Evolutionary conservation across 2,113 vertebrate species (phyloP).

Genomic region (Capreolus pygargus): DNA sequence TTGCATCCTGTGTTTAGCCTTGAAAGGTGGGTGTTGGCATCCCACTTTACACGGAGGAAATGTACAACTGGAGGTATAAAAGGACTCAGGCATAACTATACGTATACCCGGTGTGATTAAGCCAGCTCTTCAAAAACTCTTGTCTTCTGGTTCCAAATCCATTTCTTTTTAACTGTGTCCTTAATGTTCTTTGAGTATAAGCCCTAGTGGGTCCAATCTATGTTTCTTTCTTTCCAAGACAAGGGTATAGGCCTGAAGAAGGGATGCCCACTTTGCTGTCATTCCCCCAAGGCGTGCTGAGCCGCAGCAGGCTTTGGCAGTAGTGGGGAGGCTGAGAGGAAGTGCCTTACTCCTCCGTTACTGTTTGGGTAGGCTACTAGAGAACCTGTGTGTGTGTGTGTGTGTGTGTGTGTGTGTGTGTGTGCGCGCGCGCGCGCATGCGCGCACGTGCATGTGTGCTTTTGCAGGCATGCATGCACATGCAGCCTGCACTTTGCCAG

Average conservation of each 20-base stretch:
- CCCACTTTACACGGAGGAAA: background rate
- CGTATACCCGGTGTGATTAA: too few relatives aligned
- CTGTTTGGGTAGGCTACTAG: background rate
- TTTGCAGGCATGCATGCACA: fast-evolving
- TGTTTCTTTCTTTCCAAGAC: background rate
- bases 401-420: background rate
- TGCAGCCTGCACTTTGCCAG: background rate
- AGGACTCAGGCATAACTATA: background rate
- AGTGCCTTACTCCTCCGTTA: background rate
- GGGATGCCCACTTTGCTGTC: background rate
- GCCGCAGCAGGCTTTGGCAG: background rate
- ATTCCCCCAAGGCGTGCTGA: background rate
- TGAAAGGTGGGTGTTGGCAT: background rate
- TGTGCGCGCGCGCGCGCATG: too few relatives aligned
- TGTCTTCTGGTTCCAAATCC: background rate
- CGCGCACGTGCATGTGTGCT: background rate
- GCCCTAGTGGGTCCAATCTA: background rate
- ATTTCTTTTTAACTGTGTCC: background rate
- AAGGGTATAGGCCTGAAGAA: background rate
- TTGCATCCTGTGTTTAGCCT: background rate
- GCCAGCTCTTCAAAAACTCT: background rate
- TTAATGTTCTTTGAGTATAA: background rate
- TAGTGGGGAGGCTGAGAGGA: background rate
- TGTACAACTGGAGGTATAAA: background rate
- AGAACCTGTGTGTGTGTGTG: background rate